Percentiles rank a stretch among this genome's conserved stretches.
phyloP scores from a whole-genome alignment of 2,888 invertebrate species.

The Nomada flava region DNA sequence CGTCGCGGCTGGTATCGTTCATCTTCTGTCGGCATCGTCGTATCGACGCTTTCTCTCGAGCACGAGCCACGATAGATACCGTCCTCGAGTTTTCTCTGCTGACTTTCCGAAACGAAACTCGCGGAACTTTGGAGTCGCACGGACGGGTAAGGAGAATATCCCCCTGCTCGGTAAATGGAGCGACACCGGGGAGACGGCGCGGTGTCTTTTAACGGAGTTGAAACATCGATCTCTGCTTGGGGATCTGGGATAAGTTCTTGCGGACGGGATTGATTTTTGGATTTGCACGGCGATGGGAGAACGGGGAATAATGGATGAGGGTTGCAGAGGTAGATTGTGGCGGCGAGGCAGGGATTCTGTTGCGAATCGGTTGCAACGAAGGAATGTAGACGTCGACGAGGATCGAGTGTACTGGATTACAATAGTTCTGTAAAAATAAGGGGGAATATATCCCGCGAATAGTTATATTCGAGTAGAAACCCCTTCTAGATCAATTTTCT shows the following conservation, averaged over 20 bases:
- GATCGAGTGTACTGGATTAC: no score
- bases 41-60: constrained; percentile 42
- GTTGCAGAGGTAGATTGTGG: not conserved
- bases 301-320: not conserved
- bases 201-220: constrained; percentile 7
- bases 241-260: constrained; percentile 1
- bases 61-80: constrained; percentile 11
- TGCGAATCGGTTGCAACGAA: not conserved
- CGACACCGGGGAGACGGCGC: not conserved
- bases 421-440: no score
- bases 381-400: no score
- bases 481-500: no score
- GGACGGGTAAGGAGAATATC: constrained; percentile 42
- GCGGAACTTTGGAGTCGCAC: constrained; percentile 31
- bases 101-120: constrained; percentile 34
- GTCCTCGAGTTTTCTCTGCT: constrained; percentile 27
- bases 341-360: not conserved
- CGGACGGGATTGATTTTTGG: constrained; percentile 13
- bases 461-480: no score
- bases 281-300: not conserved
- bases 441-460: no score
- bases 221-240: not conserved
- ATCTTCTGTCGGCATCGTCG: constrained; percentile 46
- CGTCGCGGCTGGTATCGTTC: constrained; percentile 52
- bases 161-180: constrained; percentile 27